Conservation (phyloP, 1,140 invertebrate genomes). For the Chlorops oryzae region DNA sequence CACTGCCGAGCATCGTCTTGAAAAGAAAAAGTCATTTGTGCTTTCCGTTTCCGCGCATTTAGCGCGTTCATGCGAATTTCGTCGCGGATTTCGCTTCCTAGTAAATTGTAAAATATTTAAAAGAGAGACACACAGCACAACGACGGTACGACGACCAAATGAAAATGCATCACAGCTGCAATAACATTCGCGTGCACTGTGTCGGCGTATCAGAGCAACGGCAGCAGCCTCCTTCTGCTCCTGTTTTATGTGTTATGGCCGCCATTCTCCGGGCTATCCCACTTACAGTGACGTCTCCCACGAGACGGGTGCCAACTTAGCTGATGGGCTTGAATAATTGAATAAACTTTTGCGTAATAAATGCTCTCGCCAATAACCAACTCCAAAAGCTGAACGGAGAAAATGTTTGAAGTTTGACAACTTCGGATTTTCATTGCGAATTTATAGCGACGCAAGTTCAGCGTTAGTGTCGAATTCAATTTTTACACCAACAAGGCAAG, state of each 20-base stretch:
- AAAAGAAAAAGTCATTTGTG: neutral
- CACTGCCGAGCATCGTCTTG: neutral
- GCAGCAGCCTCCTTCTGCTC: neutral
- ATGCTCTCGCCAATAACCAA: conserved; percentile 35
- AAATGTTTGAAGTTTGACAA: conserved; percentile 31
- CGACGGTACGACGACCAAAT: neutral
- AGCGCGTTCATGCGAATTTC: neutral
- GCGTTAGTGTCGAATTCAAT: no score
- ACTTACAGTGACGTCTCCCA: no score
- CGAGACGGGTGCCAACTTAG: no score
- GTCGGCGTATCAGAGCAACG: neutral
- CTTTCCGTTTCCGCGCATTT: neutral
- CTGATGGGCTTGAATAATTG: conserved; percentile 37
- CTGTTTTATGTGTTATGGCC: neutral
- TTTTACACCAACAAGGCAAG: no score
- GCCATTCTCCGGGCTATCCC: neutral
- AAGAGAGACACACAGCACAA: no score
- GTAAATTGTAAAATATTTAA: neutral
- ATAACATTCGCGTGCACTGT: neutral
- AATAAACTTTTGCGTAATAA: conserved; percentile 43
- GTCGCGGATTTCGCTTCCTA: neutral
- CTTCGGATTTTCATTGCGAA: no score
- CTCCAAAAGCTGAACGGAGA: conserved; percentile 18
- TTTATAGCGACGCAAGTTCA: no score
- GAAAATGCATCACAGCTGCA: neutral